A percentile compares a stretch with the other conserved stretches of the same genome.
These are phyloP conservation scores for Thereuonema tuberculata DNA, from an alignment of 1,140 invertebrate species.

Conservation along the genomic window DNA sequence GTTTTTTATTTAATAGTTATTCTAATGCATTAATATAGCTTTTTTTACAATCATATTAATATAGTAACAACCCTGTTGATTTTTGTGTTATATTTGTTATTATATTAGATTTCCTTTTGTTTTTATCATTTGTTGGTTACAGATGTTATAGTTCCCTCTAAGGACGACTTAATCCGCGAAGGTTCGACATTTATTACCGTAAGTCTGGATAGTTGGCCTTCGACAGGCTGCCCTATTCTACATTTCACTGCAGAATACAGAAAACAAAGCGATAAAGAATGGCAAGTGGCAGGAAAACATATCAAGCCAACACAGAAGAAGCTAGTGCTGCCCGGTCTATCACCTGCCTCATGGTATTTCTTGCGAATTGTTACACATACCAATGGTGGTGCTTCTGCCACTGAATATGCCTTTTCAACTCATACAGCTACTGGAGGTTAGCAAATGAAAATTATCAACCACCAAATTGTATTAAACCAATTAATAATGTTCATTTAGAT, in stretches of 20 bases:
- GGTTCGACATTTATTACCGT: background rate
- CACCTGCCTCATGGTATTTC: background rate
- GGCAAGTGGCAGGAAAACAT: background rate
- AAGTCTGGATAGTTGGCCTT: background rate
- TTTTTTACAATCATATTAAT: no score
- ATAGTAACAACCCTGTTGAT: no score
- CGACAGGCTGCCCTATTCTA: background rate
- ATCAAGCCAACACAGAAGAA: background rate
- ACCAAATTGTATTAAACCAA: no score
- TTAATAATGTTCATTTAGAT: no score
- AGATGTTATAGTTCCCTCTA: background rate
- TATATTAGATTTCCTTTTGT: no score
- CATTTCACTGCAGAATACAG: constrained; percentile 1
- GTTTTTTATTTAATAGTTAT: no score
- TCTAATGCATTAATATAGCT: no score
- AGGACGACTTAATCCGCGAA: background rate
- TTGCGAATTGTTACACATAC: background rate
- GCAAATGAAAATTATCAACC: no score
- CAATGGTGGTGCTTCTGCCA: background rate
- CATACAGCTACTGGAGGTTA: background rate
- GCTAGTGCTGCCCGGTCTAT: background rate
- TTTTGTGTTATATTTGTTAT: no score
- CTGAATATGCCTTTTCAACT: constrained; percentile 4
- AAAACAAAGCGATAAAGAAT: background rate
- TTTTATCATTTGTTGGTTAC: background rate